phyloP scores from a whole-genome alignment of 2,888 invertebrate species.

The Pelosia muscerda region DNA sequence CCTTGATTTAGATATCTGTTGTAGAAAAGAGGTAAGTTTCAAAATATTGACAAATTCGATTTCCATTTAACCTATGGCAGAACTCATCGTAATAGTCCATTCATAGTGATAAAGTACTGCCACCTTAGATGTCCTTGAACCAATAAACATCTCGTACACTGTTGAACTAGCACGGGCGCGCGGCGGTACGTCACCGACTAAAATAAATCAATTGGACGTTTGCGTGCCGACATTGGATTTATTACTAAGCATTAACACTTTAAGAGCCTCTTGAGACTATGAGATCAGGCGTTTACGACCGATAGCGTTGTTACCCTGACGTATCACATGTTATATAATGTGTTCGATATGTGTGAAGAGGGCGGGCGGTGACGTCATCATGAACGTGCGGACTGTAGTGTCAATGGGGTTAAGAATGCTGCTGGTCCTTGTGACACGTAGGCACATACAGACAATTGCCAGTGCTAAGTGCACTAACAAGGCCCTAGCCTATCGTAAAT shows the following conservation, averaged over 20 bases:
- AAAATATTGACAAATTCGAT: background rate
- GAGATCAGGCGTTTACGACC: conserved; percentile 13
- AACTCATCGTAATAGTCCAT: conserved; percentile 29
- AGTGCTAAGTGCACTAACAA: too few species aligned
- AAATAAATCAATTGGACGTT: conserved; percentile 66
- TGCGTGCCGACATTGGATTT: conserved; percentile 48
- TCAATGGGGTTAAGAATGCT: background rate
- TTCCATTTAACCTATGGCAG: background rate
- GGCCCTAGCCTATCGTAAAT: background rate
- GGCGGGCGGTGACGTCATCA: background rate
- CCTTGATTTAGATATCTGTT: background rate
- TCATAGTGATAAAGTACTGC: conserved; percentile 39
- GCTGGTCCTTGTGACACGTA: background rate
- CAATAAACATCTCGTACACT: conserved; percentile 37
- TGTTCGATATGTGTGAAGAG: background rate
- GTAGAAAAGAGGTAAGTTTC: background rate
- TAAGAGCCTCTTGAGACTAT: conserved; percentile 20
- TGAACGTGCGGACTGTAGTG: background rate
- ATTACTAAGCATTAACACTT: conserved; percentile 50
- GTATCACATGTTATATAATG: background rate
- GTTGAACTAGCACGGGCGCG: conserved; percentile 12
- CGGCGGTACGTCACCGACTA: conserved; percentile 64
- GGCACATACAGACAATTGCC: background rate
- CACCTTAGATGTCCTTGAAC: conserved; percentile 56
- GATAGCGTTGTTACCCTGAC: conserved; percentile 3